phyloP scores from a whole-genome alignment of 2,113 vertebrate species.

The Hemicordylus capensis region DNA sequence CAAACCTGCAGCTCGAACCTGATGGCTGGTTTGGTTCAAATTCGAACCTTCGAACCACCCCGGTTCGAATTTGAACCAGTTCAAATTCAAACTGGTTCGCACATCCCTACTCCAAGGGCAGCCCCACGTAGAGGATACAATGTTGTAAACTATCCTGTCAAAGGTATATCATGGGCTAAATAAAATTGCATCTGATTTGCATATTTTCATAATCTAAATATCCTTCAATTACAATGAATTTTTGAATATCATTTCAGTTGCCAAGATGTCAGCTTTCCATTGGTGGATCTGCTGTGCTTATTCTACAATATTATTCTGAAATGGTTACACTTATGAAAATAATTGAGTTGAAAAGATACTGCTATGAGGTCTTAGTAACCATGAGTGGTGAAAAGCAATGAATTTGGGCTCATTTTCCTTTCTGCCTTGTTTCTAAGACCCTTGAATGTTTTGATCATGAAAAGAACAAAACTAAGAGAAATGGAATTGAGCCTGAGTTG shows the following conservation, averaged over 20 bases:
- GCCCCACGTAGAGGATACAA: too few species aligned
- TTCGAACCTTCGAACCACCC: too few species aligned
- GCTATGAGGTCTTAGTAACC: not conserved
- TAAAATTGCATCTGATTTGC: not conserved
- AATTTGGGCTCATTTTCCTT: not conserved
- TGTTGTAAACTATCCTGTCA: not conserved
- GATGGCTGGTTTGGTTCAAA: too few species aligned
- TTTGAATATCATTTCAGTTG: not conserved
- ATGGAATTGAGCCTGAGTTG: too few species aligned
- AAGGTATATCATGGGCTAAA: not conserved
- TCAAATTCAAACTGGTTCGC: too few species aligned
- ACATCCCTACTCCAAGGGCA: too few species aligned
- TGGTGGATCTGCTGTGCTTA: not conserved
- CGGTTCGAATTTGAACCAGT: too few species aligned
- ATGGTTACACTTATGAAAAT: not conserved
- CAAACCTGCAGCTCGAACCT: too few species aligned
- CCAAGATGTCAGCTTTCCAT: not conserved
- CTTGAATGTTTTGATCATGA: not conserved
- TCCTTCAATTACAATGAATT: not conserved
- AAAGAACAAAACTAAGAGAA: not conserved
- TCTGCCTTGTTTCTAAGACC: not conserved
- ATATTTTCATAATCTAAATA: not conserved
- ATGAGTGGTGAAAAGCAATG: not conserved
- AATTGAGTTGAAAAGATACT: not conserved
- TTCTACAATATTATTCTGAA: not conserved